Base-by-base conservation (phyloP, 2,113 vertebrate species). In the Ancistrus triradiatus region DNA sequence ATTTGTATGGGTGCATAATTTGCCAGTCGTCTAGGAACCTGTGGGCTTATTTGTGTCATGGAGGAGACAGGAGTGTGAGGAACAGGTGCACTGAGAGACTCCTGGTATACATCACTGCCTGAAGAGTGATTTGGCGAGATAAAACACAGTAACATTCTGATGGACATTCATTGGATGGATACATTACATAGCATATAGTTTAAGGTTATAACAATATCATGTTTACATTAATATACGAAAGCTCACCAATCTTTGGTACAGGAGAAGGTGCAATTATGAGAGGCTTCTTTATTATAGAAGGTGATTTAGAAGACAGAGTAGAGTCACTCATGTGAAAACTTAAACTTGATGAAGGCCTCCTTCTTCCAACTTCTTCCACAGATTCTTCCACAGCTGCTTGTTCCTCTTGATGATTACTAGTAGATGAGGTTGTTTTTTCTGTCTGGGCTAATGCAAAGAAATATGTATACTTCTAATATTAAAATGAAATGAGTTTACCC, bases 1-100 rank as follows among this genome's bases (percentile, higher is more conserved):
- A 21, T 40, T 49, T 42, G 53, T 19, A 17, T 13, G 17, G 24
- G 7, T 5, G 35, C 10, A 5, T 27, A 35, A 7, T 49, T 42
- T 53, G 40, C 6, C 8, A 46, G 51, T 44, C n/a, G 51, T 44
- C n/a, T 65, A 37, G 27, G 25, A 9, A 33, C 21, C 27, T 6
- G 62, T 28, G 49, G 62, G n/a, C 38, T 64, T 55, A 44, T 33
- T 46, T 21, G 25, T 25, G 40, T 47, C 19, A 56, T 46, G 6
- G 62, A 47, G 19, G 62, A 14, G 6, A 47, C 51, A 18, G 62
- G 28, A 47, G 40, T 18, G 8, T 56, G 51, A 25, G 10, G 28
- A 31, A 3, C 7, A 31, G n/a, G n/a, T n/a, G n/a, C n/a, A n/a
- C n/a, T n/a, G n/a, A n/a, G n/a, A n/a, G n/a, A n/a, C n/a, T n/a